Evolutionary conservation across 2,888 invertebrate species (phyloP).

Genomic region (Lamproptera curius): DNA sequence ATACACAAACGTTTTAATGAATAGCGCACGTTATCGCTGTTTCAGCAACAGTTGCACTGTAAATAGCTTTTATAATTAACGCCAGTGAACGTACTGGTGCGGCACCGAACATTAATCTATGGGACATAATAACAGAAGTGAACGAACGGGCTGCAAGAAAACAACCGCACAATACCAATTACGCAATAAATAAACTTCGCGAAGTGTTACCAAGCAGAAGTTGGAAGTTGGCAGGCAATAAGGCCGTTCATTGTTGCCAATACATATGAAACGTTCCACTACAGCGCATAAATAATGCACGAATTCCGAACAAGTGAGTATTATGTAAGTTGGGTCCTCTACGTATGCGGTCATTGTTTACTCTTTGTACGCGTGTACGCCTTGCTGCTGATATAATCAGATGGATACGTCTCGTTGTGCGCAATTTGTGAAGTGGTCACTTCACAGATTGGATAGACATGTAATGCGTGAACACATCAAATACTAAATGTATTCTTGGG

Average conservation of each 20-base stretch:
- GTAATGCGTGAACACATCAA: no score
- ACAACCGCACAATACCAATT: slow-evolving; percentile 14
- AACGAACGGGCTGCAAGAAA: slow-evolving; percentile 15
- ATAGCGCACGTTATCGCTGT: slow-evolving; percentile 14
- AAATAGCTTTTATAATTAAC: slow-evolving; percentile 23
- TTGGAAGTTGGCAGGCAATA: slow-evolving; percentile 36
- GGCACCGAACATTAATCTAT: slow-evolving; percentile 15
- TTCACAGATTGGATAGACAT: no score
- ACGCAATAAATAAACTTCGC: slow-evolving; percentile 21
- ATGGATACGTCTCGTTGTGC: no score
- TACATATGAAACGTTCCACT: slow-evolving; percentile 32
- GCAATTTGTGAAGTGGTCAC: no score
- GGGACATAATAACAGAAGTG: slow-evolving; percentile 16
- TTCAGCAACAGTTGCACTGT: slow-evolving; percentile 18
- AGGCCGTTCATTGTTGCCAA: slow-evolving; percentile 33
- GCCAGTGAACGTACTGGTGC: slow-evolving; percentile 7
- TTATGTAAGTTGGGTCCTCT: no score
- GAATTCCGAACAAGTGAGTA: no score
- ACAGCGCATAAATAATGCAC: slow-evolving; percentile 44
- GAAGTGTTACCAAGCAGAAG: slow-evolving; percentile 19
- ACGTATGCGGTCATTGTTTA: no score
- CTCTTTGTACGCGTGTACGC: no score
- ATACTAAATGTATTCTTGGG: no score
- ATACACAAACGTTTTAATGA: slow-evolving; percentile 14
- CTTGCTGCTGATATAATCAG: no score